Base-by-base conservation (phyloP, 2,888 invertebrate species). In the Sesia bembeciformis region DNA sequence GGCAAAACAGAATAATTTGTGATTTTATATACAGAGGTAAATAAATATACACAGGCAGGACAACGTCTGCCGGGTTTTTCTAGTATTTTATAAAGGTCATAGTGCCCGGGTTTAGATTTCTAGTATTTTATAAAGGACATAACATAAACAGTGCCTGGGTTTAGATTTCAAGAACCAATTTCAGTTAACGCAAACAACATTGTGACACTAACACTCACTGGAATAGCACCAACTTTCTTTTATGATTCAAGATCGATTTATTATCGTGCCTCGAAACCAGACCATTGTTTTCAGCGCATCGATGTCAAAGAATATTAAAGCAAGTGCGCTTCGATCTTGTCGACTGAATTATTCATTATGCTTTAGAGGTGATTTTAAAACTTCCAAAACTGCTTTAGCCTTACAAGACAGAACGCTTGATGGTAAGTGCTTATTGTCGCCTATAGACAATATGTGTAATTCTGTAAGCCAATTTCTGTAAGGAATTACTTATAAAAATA, bases 261-360 rank as follows among this genome's bases (percentile, higher is more conserved):
- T 49, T 56, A 56, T 55, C 66, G 60, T 55, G 3, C 7, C 49
- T 62, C 58, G 0, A 1, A 4, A 72, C 74, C 54, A 54, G 51
- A 40, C 38, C 62, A 55, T 62, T 69, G 72, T 76, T 74, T 68
- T 69, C 68, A 69, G 68, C 61, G 66, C 71, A 68, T 71, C 65
- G 69, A 69, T 70, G 66, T 71, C 71, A 69, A 68, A 71, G 71
- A 73, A 73, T 72, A 73, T 68, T 63, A 65, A 60, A 65, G 67
- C 65, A 61, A 57, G 58, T 62, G 62, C 56, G n/a, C 55, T 60
- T 60, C 62, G 65, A 64, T 64, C 62, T 60, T 57, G 57, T 56
- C 56, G 53, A 40, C 54, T 73, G 72, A 62, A 73, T 73, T 70
- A 73, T 73, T 73, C 73, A 73, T 67, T 52, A 55, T 62, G 60